Base-by-base conservation (phyloP, 2,797 vertebrate genomes). In the Oreochromis mossambicus region DNA sequence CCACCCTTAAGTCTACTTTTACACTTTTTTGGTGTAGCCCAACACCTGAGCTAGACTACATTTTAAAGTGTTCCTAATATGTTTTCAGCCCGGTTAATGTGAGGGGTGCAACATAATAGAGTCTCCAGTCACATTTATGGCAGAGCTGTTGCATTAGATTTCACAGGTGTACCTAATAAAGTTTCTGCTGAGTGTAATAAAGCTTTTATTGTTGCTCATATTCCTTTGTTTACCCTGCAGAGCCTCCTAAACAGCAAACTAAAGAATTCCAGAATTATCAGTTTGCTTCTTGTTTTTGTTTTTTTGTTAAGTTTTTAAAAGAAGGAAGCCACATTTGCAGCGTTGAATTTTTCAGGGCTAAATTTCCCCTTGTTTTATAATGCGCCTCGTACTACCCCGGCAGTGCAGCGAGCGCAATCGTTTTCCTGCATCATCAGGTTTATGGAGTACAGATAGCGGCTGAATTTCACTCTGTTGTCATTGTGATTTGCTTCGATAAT, bases 401-500 rank as follows among this genome's bases (percentile, higher is more conserved):
- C 89, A 83, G 82, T 48, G 48, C 46, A 76, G 81, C 8, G 11
- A 85, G 84, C 81, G 77, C 54, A 90, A 92, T 80, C 29, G 61
- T 89, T 90, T 94, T 92, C 89, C 88, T 91, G 89, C 92, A 80
- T 88, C 83, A 24, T 51, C 75, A 78, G 73, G 93, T 94, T 91
- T 75, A 90, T 79, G 63, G 82, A 83, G 83, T 76, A 81, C 78
- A 91, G 87, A 92, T 85, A 90, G 88, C 29, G 21, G 61, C 79
- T 86, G 77, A 87, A 87, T 90, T 90, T 89, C 80, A 73, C 80
- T 87, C 84, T 86, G 81, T 86, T 91, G 86, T 89, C 61, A 85
- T 85, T 89, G 85, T 86, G 88, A 83, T 92, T 93, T 90, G 89
- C 92, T 89, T 89, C 83, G 87, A 66, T 92, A 91, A 95, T 94